Conservation (phyloP, 1,140 invertebrate species). For the Penaeus indicus region DNA sequence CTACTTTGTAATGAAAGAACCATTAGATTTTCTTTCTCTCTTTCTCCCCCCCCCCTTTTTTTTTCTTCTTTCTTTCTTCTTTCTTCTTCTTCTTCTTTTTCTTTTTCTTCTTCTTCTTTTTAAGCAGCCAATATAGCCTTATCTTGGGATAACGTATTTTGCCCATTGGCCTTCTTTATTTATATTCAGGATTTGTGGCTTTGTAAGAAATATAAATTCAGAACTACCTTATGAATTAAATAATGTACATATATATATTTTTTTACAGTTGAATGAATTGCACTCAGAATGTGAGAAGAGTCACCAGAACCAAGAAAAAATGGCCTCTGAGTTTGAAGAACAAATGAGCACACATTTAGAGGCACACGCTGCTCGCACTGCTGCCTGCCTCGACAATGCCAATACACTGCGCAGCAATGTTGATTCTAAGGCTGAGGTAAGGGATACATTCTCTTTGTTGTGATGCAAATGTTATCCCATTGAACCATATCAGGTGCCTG, state of each 20-base stretch:
- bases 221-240: neutral
- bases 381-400: neutral
- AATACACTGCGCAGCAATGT: neutral
- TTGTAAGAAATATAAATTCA: neutral
- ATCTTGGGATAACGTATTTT: no score
- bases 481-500: neutral
- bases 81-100: no score
- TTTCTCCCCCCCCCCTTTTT: no score
- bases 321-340: constrained; percentile 6
- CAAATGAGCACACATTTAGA: neutral
- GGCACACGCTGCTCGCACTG: neutral
- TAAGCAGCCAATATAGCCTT: no score
- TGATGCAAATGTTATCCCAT: neutral
- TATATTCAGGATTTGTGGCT: no score
- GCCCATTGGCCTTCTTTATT: no score
- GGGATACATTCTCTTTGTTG: neutral
- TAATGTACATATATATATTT: neutral
- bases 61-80: no score
- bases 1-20: neutral
- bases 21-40: no score
- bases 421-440: constrained; percentile 9
- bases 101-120: no score
- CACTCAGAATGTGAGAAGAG: constrained; percentile 5
- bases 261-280: constrained; percentile 26
- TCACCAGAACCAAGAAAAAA: constrained; percentile 5